Evolutionary conservation across 2,888 invertebrate genomes (phyloP).

Genomic region (Limnephilus marmoratus): DNA sequence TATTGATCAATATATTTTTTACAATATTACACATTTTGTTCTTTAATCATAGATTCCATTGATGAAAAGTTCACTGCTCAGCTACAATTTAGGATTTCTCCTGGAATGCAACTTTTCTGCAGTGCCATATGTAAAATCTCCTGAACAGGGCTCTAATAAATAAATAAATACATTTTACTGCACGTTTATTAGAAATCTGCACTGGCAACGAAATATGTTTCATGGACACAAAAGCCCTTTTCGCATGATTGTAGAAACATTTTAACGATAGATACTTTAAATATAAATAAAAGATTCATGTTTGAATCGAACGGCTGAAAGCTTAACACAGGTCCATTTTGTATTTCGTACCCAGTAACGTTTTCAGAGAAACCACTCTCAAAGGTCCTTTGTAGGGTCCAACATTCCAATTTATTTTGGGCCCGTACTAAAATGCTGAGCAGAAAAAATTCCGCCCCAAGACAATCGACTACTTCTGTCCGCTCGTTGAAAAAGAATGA

Average conservation of each 20-base stretch:
- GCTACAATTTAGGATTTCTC: no score
- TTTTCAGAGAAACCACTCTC: constrained; percentile 50
- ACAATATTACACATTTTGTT: no score
- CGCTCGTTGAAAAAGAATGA: background rate
- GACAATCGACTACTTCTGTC: constrained; percentile 21
- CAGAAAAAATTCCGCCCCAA: constrained; percentile 37
- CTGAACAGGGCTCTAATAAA: no score
- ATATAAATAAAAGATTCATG: background rate
- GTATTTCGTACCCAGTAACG: constrained; percentile 7
- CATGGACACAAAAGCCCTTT: no score
- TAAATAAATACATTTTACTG: no score
- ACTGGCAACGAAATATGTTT: no score
- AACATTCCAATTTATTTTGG: constrained; percentile 60
- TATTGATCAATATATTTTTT: no score
- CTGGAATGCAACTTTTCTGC: no score
- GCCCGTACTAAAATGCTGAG: constrained; percentile 48
- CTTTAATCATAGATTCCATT: no score
- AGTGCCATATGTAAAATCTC: no score
- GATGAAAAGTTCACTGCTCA: no score
- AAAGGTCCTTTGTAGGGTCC: constrained; percentile 56
- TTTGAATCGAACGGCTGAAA: background rate
- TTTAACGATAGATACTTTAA: background rate
- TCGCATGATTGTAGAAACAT: background rate
- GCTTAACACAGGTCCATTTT: constrained; percentile 16
- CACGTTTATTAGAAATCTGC: no score